Conservation (phyloP, 2,888 invertebrate species). For the Fragum sueziense region DNA sequence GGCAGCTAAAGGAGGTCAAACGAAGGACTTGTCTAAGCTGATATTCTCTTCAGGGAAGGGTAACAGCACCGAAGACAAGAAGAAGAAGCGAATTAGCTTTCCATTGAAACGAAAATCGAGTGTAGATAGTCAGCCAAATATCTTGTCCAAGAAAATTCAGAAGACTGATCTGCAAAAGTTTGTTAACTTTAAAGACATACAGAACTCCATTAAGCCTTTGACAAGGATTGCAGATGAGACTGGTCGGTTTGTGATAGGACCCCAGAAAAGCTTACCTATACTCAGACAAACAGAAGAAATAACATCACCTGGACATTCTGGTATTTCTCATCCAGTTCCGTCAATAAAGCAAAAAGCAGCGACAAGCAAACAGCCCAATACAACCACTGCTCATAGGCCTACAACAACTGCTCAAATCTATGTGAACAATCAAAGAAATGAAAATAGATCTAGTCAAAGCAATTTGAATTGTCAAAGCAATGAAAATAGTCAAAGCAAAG, state of each 20-base stretch:
- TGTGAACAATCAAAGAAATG: neutral
- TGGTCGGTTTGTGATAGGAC: neutral
- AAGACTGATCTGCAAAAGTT: neutral
- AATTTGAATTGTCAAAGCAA: too few relatives aligned
- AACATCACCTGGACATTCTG: too few relatives aligned
- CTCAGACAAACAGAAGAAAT: neutral
- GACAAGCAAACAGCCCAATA: neutral
- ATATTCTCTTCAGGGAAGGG: slow-evolving; percentile 19
- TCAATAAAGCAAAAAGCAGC: neutral
- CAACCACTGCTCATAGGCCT: neutral
- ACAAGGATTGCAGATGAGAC: neutral
- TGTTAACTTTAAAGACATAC: slow-evolving; percentile 16
- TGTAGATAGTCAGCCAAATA: neutral
- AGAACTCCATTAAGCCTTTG: neutral
- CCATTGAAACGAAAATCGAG: slow-evolving; percentile 8
- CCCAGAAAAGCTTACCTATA: neutral
- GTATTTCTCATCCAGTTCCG: neutral
- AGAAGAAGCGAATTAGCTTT: neutral
- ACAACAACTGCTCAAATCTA: neutral
- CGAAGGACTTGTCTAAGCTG: slow-evolving; percentile 26
- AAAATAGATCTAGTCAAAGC: too few relatives aligned
- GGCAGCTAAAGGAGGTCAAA: slow-evolving; percentile 40
- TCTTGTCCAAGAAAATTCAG: neutral
- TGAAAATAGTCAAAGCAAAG: neutral
- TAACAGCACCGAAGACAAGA: neutral